A percentile compares a stretch with the other conserved stretches of the same genome.
Conservation (phyloP, 2,113 vertebrate species). For the Tupaia tana region DNA sequence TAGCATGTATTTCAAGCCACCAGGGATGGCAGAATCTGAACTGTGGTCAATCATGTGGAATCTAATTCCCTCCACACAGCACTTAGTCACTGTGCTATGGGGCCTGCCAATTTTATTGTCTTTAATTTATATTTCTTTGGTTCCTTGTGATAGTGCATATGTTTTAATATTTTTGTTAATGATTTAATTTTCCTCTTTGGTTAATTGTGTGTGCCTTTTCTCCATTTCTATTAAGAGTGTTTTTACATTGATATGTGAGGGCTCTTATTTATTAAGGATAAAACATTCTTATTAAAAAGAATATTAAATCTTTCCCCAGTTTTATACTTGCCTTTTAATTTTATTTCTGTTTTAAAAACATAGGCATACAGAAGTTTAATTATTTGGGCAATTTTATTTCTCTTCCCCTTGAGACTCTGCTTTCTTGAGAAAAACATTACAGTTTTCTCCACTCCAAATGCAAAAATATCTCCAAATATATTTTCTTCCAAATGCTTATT, state of each 20-base stretch:
- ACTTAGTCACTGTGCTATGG: too few relatives aligned
- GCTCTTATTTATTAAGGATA: background rate
- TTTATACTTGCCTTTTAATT: slow-evolving; percentile 35
- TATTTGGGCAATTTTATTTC: background rate
- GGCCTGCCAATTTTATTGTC: background rate
- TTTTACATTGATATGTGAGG: slow-evolving; percentile 14
- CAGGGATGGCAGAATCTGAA: too few relatives aligned
- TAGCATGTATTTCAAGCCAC: too few relatives aligned
- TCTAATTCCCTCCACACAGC: too few relatives aligned
- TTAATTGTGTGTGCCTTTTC: background rate
- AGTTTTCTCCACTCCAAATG: background rate
- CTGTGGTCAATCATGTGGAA: too few relatives aligned
- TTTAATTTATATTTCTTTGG: slow-evolving; percentile 21
- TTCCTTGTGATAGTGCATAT: background rate
- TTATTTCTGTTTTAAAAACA: slow-evolving; percentile 25
- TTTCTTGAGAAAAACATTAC: slow-evolving; percentile 14
- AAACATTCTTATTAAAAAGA: too few relatives aligned
- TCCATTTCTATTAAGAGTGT: background rate
- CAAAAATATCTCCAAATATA: background rate
- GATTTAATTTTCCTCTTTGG: background rate
- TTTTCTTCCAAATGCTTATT: slow-evolving; percentile 12
- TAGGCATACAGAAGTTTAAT: background rate
- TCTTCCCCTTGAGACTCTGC: background rate
- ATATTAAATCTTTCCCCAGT: background rate
- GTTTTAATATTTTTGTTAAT: background rate